phyloP scores from a whole-genome alignment of 35 echinoderm and acorn worm species.

The Apostichopus japonicus region DNA sequence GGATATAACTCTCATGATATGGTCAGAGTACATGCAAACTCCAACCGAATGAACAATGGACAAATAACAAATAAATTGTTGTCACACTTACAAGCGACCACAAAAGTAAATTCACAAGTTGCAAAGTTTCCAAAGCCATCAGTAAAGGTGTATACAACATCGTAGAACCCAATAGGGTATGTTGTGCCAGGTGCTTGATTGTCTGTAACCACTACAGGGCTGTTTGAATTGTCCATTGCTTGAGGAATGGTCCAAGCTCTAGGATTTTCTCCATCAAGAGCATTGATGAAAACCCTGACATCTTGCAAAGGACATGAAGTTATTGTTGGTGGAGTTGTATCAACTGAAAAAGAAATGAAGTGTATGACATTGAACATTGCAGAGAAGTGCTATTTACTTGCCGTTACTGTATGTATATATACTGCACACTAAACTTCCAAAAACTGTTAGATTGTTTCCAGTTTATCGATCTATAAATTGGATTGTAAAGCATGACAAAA shows the following conservation, averaged over 20 bases:
- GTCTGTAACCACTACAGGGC: neutral
- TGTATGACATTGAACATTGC: too few relatives aligned
- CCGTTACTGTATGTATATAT: too few relatives aligned
- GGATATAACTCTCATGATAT: too few relatives aligned
- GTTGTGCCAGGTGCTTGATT: slow-evolving; percentile 1
- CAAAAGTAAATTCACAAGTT: slow-evolving; percentile 45
- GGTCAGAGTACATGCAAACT: too few relatives aligned
- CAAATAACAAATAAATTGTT: neutral
- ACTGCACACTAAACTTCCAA: too few relatives aligned
- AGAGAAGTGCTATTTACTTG: too few relatives aligned
- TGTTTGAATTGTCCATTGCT: slow-evolving; percentile 35
- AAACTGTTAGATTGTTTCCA: too few relatives aligned
- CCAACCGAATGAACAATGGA: too few relatives aligned
- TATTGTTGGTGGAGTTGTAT: slow-evolving; percentile 32
- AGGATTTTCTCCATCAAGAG: neutral
- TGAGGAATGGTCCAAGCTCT: slow-evolving; percentile 13
- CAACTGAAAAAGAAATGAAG: slow-evolving; percentile 9
- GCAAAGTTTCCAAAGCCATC: slow-evolving; percentile 30
- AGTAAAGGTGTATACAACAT: slow-evolving; percentile 6
- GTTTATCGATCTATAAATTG: too few relatives aligned
- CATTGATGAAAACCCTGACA: slow-evolving; percentile 4
- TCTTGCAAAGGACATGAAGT: slow-evolving; percentile 21
- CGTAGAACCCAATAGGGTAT: slow-evolving; percentile 35
- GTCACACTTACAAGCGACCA: slow-evolving; percentile 40
- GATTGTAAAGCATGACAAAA: too few relatives aligned